phyloP scores from a whole-genome alignment of 2,113 vertebrate genomes.

The Raja brachyura region DNA sequence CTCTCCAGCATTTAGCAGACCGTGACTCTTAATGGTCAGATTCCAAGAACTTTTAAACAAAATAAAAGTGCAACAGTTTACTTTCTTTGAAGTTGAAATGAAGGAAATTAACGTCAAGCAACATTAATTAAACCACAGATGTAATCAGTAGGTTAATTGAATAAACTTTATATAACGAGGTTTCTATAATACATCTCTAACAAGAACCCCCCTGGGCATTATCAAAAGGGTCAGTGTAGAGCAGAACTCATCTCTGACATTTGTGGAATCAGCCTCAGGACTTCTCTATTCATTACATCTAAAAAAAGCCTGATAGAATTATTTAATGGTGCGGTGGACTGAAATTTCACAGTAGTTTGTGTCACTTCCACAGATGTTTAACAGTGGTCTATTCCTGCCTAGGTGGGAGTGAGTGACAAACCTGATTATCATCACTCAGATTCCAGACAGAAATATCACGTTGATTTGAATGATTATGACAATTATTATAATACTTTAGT shows the following conservation, averaged over 20 bases:
- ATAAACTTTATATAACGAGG: neutral
- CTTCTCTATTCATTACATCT: conserved; percentile 13
- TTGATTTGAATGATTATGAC: neutral
- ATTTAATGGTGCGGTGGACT: neutral
- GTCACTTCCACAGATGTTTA: neutral
- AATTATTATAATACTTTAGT: neutral
- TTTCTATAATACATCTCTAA: neutral
- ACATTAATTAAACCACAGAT: neutral
- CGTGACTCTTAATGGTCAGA: neutral
- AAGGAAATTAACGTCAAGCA: neutral
- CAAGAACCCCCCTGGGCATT: neutral
- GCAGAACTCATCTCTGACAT: neutral
- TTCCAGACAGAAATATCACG: neutral
- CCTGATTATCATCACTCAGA: neutral
- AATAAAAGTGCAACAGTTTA: neutral
- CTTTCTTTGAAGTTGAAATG: neutral
- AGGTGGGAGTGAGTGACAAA: neutral
- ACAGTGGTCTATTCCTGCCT: neutral
- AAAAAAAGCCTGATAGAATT: neutral
- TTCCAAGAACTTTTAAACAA: neutral
- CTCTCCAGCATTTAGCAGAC: neutral
- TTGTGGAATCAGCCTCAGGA: neutral
- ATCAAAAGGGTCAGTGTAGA: neutral
- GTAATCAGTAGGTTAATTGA: conserved; percentile 12
- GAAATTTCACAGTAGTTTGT: neutral